A percentile compares a stretch with the other conserved stretches of the same genome.
These are phyloP conservation scores for Zaprionus vittiger DNA, from an alignment of 1,140 invertebrate genomes.

Conservation along the genomic window DNA sequence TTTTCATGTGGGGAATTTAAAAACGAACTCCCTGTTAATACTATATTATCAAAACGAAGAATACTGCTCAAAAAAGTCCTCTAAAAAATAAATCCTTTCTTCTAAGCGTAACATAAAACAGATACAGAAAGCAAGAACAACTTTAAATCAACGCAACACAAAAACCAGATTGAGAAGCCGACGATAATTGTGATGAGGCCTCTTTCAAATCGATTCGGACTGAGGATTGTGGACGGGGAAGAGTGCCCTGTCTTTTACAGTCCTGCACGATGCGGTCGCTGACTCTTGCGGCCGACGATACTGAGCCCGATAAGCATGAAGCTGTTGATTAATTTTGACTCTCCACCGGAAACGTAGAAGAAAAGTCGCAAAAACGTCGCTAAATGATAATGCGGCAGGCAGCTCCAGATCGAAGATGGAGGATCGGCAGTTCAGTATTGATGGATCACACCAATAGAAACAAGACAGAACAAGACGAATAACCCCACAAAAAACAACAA, in stretches of 20 bases:
- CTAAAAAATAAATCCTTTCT: constrained; percentile 58
- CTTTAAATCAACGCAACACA: constrained; percentile 17
- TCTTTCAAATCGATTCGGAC: constrained; percentile 23
- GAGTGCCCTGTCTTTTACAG: neutral
- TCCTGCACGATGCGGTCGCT: constrained; percentile 53
- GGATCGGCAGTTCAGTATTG: constrained; percentile 13
- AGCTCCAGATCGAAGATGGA: neutral
- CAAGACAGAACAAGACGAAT: neutral
- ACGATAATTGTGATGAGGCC: constrained; percentile 74
- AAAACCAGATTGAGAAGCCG: constrained; percentile 33
- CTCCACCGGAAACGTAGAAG: constrained; percentile 74
- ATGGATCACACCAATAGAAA: constrained; percentile 52
- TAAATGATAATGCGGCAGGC: constrained; percentile 72
- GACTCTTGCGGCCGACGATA: constrained; percentile 49
- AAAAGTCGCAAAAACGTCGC: constrained; percentile 63
- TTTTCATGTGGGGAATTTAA: neutral
- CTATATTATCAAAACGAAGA: neutral
- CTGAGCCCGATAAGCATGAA: constrained; percentile 60
- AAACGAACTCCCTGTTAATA: neutral
- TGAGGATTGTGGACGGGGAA: neutral
- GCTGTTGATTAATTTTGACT: constrained; percentile 77
- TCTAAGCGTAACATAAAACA: constrained; percentile 17
- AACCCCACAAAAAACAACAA: constrained; percentile 28
- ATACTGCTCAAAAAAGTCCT: constrained; percentile 48
- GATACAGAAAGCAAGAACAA: constrained; percentile 19